Percentiles rank a stretch among this genome's conserved stretches.
Conservation (phyloP, 2,797 vertebrate genomes). For the Spatula versicolor region DNA sequence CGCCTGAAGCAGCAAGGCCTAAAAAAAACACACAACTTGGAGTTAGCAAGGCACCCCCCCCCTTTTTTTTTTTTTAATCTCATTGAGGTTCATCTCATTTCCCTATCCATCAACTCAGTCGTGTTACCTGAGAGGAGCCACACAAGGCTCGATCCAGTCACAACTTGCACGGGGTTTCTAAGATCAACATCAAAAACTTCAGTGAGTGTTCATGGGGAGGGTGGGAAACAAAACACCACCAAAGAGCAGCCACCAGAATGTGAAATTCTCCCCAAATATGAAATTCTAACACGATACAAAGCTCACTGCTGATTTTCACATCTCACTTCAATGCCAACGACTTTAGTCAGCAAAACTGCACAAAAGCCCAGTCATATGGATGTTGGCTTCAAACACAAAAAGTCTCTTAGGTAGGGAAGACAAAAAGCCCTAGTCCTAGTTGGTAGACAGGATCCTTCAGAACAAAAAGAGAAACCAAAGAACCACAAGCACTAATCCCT, state of each 20-base stretch:
- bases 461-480: not conserved
- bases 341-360: not conserved
- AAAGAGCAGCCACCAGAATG: not conserved
- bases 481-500: not conserved
- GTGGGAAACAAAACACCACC: not conserved
- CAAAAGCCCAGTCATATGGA: not conserved
- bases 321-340: fast-evolving
- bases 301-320: not conserved
- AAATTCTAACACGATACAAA: not conserved
- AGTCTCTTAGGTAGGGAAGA: not conserved
- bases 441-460: not conserved
- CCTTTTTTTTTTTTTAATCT: not conserved
- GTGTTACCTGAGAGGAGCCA: not conserved
- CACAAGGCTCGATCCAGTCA: not conserved
- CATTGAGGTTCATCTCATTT: not conserved
- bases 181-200: not conserved
- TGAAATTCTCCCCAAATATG: not conserved
- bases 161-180: not conserved
- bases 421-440: not conserved
- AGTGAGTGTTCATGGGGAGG: fast-evolving
- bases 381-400: not conserved
- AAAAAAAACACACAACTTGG: fast-evolving
- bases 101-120: not conserved
- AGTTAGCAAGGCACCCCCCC: not conserved
- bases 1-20: not conserved